Evolutionary conservation across 2,113 vertebrate genomes (phyloP), one percentile per base, ranked within the genome.

Genomic region (Macroglossus sobrinus): DNA sequence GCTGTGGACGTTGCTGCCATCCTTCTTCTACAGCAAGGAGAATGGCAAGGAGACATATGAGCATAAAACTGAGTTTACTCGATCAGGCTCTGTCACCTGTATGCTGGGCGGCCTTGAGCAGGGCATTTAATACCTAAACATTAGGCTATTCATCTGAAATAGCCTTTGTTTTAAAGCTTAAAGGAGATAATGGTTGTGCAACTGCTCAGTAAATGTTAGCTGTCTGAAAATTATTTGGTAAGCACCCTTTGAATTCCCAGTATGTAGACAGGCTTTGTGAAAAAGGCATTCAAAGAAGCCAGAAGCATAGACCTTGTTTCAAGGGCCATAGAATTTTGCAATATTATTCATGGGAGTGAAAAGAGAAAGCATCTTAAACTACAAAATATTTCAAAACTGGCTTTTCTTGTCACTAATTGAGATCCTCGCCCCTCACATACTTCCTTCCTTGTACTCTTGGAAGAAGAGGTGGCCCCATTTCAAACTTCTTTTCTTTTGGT

Each of bases 391-490:
- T 63, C 19, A 22, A 14, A 84, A 72, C 61, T 72, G 61, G 81
- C 63, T 72, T 91, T 91, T 94, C 88, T 97, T 85, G 55, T 91
- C 78, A 84, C 80, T 81, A 22, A 86, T 72, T 81, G n/a, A 66
- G 71, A 15, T 4, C 6, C 47, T 5, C 19, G 68, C 19, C 53
- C 22, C 8, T 59, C 57, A 12, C 14, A 3, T 35, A 33, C 93
- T 97, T 94, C 92, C 94, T 96, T 96, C 95, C 96, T 80, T 94
- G 68, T 91, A 7, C 93, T 89, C 85, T 78, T 93, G 55, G 97
- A 89, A 89, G 89, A 95, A 88, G 94, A 96, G 88, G 91, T 78
- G 66, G 94, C 71, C 81, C 57, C 64, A 22, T 71, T 92, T 87
- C 84, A 94, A 88, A 55, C 24, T 80, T 87, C 76, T 90, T 95